Evolutionary conservation across 2,113 vertebrate species (phyloP), one percentile per base, ranked within the genome.

Genomic region (Scolopax mira): DNA sequence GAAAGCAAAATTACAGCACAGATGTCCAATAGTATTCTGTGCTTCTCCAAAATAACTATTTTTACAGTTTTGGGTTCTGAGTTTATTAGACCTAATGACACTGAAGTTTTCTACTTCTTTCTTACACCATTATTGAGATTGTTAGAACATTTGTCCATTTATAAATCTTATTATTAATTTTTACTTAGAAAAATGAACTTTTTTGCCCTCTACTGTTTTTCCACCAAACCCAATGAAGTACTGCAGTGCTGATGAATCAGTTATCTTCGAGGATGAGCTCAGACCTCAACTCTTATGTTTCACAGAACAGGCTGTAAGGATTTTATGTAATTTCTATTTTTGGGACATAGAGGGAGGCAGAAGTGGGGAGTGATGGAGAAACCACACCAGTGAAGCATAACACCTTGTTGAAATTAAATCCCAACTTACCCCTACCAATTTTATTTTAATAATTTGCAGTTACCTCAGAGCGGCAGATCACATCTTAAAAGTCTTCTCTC

Each of bases 241-340:
- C 51, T 74, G 57, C 74, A 66, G 41, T 67, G 67, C 46, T 73
- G 79, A 85, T 89, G 67, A 91, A 93, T 93, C 46, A 31, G 65
- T 85, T 92, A 27, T 33, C 61, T 81, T 73, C 42, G 82, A 80
- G n/a, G 30, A 64, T 80, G 79, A 94, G 82, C 64, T 95, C 88
- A 96, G 64, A 83, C 58, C 58, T 88, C 55, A 90, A 37, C 39
- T 79, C 74, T 39, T 42, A 3, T 60, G 18, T 90, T 91, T 93
- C 55, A 54, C n/a, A 74, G 67, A 93, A 80, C 27, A 83, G 70
- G 9, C 33, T 85, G 60, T 55, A 1, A 10, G 55, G 27, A 78
- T 83, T 95, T 96, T 88, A 90, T 44, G 48, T 72, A 67, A 78
- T 78, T 80, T 90, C 67, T 88, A 71, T 80, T 95, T 25, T 31